A percentile compares a stretch with the other conserved stretches of the same genome.
phyloP scores from a whole-genome alignment of 2,888 invertebrate species.

The Rhaphigaster nebulosa region DNA sequence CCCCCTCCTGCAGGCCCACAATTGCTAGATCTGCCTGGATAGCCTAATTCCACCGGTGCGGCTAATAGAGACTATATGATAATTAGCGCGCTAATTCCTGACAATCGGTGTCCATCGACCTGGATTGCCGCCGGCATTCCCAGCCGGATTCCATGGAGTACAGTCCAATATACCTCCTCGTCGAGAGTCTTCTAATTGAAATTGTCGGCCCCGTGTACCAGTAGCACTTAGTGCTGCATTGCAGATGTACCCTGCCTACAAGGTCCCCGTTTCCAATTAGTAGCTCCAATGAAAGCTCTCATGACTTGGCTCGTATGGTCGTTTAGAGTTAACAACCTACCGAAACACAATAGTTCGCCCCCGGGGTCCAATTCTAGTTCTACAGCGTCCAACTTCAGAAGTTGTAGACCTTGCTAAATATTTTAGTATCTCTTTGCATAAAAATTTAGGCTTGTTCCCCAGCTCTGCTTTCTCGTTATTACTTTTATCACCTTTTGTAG shows the following conservation, averaged over 20 bases:
- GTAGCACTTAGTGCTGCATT: background rate
- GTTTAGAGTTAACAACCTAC: conserved; percentile 5
- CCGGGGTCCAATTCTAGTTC: background rate
- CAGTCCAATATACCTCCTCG: background rate
- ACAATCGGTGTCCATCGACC: conserved; percentile 5
- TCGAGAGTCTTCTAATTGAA: background rate
- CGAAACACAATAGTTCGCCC: background rate
- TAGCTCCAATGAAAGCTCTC: background rate
- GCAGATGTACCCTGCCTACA: background rate
- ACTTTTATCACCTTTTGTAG: too few species aligned
- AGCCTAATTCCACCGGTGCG: background rate
- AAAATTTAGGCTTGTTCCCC: too few species aligned
- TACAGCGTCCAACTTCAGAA: background rate
- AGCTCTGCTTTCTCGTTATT: too few species aligned
- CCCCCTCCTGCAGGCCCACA: background rate
- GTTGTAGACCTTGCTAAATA: background rate
- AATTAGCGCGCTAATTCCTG: background rate
- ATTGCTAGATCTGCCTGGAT: background rate
- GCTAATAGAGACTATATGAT: conserved; percentile 11
- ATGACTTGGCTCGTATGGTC: background rate
- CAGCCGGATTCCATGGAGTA: background rate
- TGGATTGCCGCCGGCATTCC: background rate
- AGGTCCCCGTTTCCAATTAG: background rate
- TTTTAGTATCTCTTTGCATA: background rate
- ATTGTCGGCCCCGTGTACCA: background rate